phyloP scores from a whole-genome alignment of 1,140 invertebrate species.

The Zaprionus vittiger region DNA sequence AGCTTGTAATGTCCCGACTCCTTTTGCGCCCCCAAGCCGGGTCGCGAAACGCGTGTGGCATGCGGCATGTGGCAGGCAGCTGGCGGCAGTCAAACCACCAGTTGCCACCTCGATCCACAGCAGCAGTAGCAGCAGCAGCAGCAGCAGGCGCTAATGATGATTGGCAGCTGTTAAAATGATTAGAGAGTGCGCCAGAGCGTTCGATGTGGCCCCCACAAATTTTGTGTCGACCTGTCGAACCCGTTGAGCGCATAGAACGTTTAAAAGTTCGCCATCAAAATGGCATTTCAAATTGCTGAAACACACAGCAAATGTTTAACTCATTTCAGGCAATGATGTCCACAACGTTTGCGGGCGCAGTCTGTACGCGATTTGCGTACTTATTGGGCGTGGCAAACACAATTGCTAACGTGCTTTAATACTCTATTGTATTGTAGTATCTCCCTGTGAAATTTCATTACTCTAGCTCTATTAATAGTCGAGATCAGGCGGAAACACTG shows the following conservation, averaged over 20 bases:
- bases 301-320: not conserved
- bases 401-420: not conserved
- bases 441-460: not conserved
- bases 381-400: not conserved
- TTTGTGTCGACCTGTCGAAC: slow-evolving; percentile 1
- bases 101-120: slow-evolving; percentile 22
- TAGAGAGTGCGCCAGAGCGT: slow-evolving; percentile 53
- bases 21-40: not conserved
- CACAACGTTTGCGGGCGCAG: not conserved
- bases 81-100: slow-evolving; percentile 39
- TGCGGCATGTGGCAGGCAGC: slow-evolving; percentile 6
- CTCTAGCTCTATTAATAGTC: not conserved
- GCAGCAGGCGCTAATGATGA: slow-evolving; percentile 61
- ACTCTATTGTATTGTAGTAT: not conserved
- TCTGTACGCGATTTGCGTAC: not conserved
- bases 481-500: not conserved
- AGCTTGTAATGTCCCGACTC: slow-evolving; percentile 48
- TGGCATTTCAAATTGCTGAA: not conserved
- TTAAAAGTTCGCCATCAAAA: not conserved
- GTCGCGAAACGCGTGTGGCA: not conserved
- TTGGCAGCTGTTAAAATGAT: slow-evolving; percentile 75
- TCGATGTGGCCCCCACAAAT: slow-evolving; percentile 10
- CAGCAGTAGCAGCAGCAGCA: not conserved
- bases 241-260: not conserved
- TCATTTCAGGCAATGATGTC: not conserved